Evolutionary conservation across 2,113 vertebrate species (phyloP).

Genomic region (Zosterops pallidus): DNA sequence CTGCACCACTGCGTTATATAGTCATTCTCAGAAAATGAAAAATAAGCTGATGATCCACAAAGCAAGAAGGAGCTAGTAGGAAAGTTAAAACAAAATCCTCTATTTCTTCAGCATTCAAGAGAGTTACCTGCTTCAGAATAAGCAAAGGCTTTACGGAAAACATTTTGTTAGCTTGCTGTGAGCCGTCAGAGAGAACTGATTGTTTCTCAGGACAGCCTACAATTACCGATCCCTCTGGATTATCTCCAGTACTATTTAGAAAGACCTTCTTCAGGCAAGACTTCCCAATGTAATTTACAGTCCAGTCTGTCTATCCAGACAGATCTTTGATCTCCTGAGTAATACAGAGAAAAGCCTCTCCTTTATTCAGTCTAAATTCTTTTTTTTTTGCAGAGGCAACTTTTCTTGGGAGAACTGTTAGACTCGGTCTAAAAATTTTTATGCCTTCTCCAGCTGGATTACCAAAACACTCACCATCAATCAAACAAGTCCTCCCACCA

Average conservation of each 20-base stretch:
- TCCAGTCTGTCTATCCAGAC: not conserved
- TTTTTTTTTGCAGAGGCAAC: not conserved
- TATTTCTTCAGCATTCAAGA: not conserved
- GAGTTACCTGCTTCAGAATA: not conserved
- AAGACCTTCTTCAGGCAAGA: constrained; percentile 1
- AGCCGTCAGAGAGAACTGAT: not conserved
- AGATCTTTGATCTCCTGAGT: not conserved
- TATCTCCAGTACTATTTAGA: not conserved
- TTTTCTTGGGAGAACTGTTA: not conserved
- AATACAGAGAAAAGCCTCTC: not conserved
- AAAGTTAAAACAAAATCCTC: not conserved
- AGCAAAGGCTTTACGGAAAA: not conserved
- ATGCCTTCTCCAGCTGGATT: not conserved
- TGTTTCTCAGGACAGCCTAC: not conserved
- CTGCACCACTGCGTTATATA: not conserved
- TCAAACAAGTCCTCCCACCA: not conserved
- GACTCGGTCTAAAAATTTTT: not conserved
- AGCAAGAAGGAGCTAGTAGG: not conserved
- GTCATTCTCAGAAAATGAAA: not conserved
- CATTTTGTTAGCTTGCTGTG: not conserved
- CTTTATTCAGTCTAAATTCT: not conserved
- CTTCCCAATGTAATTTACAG: not conserved
- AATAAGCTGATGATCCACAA: not conserved
- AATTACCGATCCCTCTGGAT: not conserved
- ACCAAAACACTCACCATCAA: not conserved